Base-by-base conservation (phyloP, 1,140 invertebrate genomes). In the Sinella curviseta region DNA sequence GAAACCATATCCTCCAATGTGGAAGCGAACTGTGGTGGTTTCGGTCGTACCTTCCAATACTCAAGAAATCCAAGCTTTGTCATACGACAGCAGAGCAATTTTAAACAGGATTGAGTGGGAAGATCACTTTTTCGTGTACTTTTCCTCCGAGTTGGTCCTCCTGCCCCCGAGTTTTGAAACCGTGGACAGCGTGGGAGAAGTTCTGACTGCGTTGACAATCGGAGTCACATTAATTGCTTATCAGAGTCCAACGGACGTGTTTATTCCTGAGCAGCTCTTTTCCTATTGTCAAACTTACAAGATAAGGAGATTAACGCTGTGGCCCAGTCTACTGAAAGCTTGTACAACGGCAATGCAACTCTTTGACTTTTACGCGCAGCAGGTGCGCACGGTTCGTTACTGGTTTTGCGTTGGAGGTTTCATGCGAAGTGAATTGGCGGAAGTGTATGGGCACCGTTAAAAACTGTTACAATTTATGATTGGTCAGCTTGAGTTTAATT, bases 41-140 rank as follows among this genome's bases (percentile, higher is more conserved):
- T 2, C 28, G 2, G 65, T 70, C 4, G 65, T 70, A 1, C 65
- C 65, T 8, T 70, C 65, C 26, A 24, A 70, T 2, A 31, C 31
- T 3, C 2, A 70, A 31, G 28, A 33, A 1, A 2, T 70, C 12
- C 26, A 33, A 30, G 65, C 31, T n/a, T 12, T 31, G 8, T 70
- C 31, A 4, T 70, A 31, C 30, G 65, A 70, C 65, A 31, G 28
- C 24, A 24, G 65, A 30, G 31, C 65, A 14, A 17, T 70, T 33
- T 30, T 70, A 3, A 70, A 70, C 30, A 3, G 65, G 31, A 30
- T 70, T 4, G 31, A 70, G n/a, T 70, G 65, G 65, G 65, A 70
- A 33, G 30, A 70, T 70, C 65, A 70, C 31, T 70, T 70, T 70
- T 70, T 70, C 30, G 65, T 70, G 12, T 70, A 17, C n/a, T 14